A percentile compares a stretch with the other conserved stretches of the same genome.
phyloP scores from a whole-genome alignment of 2,797 vertebrate species.

The Phylloscopus collybita region DNA sequence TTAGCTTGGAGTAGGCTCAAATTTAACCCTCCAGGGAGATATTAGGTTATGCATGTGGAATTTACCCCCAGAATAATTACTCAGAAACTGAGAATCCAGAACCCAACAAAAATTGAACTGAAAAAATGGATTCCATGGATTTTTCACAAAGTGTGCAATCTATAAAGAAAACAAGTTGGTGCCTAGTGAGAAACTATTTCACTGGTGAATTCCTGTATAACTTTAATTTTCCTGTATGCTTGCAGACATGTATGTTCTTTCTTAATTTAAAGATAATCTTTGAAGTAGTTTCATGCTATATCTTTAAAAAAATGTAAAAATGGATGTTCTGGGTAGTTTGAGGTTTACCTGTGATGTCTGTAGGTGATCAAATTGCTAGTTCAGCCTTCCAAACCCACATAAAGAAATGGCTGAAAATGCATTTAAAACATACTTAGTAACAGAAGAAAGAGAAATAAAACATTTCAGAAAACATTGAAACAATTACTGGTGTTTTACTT shows the following conservation, averaged over 20 bases:
- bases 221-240: not conserved
- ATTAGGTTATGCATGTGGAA: not conserved
- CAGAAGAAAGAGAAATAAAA: slow-evolving; percentile 1
- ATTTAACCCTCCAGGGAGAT: not conserved
- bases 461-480: slow-evolving; percentile 9
- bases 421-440: slow-evolving; percentile 16
- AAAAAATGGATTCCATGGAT: not conserved
- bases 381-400: not conserved
- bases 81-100: not conserved
- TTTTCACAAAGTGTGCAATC: not conserved
- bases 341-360: not conserved
- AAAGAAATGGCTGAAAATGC: not conserved
- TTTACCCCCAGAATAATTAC: not conserved
- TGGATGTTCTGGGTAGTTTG: not conserved
- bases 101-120: not conserved
- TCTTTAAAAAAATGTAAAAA: not conserved
- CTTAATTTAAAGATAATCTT: not conserved
- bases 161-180: not conserved
- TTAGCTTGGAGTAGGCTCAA: not conserved
- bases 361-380: not conserved
- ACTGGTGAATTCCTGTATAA: not conserved
- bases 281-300: not conserved
- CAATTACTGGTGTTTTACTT: slow-evolving; percentile 16
- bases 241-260: not conserved
- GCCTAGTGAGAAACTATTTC: not conserved